Percentiles rank a stretch among this genome's conserved stretches.
These are phyloP conservation scores for Atethmia centrago DNA, from an alignment of 2,888 invertebrate species.

Conservation along the genomic window DNA sequence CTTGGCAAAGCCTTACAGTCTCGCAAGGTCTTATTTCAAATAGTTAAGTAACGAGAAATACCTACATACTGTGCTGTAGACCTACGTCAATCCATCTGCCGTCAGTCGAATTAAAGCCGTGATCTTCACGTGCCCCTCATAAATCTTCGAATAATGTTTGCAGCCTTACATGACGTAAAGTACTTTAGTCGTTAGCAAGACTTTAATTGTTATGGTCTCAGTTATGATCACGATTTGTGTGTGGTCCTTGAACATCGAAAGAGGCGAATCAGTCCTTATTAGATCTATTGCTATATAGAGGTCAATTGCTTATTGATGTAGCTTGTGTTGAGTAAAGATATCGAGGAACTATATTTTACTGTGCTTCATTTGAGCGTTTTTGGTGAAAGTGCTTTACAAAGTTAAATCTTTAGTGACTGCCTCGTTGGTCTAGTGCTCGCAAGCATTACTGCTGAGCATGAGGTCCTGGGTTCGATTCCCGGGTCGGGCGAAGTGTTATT, in stretches of 20 bases:
- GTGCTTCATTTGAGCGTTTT: neutral
- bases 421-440: too few relatives aligned
- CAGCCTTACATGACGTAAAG: slow-evolving; percentile 35
- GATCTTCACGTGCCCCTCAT: slow-evolving; percentile 46
- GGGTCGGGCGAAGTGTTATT: too few relatives aligned
- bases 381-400: neutral
- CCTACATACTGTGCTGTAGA: neutral
- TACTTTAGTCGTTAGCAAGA: slow-evolving; percentile 39
- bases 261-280: slow-evolving; percentile 10
- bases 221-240: slow-evolving; percentile 48
- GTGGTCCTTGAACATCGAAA: slow-evolving; percentile 37
- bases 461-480: too few relatives aligned
- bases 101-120: slow-evolving; percentile 18
- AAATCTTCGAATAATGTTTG: slow-evolving; percentile 52
- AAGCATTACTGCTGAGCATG: too few relatives aligned
- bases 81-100: slow-evolving; percentile 20
- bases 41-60: neutral
- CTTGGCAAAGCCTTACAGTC: neutral
- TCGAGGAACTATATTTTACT: neutral
- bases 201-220: slow-evolving; percentile 45
- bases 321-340: neutral
- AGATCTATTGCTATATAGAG: too few relatives aligned
- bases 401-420: too few relatives aligned
- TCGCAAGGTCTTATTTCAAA: slow-evolving; percentile 11
- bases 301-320: neutral